A percentile compares a stretch with the other conserved stretches of the same genome.
Evolutionary conservation across 2,113 vertebrate species (phyloP).

Genomic region (Cephalopterus ornatus): DNA sequence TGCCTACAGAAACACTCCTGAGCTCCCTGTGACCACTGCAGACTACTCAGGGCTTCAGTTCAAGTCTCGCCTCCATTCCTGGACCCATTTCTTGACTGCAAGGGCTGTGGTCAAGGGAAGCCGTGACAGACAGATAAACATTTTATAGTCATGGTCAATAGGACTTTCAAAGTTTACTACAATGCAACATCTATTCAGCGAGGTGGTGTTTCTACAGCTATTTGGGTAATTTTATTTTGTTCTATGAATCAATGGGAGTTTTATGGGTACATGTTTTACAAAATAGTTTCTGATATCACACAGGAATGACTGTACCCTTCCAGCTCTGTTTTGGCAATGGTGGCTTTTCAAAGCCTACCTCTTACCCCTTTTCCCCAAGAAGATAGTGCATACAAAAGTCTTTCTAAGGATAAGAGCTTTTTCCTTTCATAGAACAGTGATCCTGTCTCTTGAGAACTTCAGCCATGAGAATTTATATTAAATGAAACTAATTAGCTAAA

Average conservation of each 20-base stretch:
- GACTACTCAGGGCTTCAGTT: not conserved
- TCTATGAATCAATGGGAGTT: not conserved
- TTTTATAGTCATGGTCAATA: not conserved
- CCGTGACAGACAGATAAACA: not conserved
- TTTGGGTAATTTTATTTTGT: not conserved
- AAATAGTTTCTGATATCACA: not conserved
- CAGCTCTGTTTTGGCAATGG: not conserved
- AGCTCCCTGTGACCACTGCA: not conserved
- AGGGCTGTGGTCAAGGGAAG: not conserved
- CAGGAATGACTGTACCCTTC: not conserved
- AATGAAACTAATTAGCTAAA: constrained; percentile 70
- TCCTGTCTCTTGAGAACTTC: constrained; percentile 43
- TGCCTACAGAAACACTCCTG: not conserved
- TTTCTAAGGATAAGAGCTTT: constrained; percentile 40
- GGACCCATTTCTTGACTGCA: not conserved
- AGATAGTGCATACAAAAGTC: not conserved
- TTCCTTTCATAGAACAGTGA: constrained; percentile 45
- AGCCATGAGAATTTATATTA: constrained; percentile 61
- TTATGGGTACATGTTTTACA: not conserved
- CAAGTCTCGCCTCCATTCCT: not conserved
- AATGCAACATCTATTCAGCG: not conserved
- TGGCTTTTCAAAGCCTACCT: not conserved
- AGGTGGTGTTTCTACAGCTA: not conserved
- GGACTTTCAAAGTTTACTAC: not conserved
- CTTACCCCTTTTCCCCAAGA: constrained; percentile 39